Percentiles rank a stretch among this genome's conserved stretches.
phyloP scores from a whole-genome alignment of 2,888 invertebrate genomes.

The Apotomis capreana region DNA sequence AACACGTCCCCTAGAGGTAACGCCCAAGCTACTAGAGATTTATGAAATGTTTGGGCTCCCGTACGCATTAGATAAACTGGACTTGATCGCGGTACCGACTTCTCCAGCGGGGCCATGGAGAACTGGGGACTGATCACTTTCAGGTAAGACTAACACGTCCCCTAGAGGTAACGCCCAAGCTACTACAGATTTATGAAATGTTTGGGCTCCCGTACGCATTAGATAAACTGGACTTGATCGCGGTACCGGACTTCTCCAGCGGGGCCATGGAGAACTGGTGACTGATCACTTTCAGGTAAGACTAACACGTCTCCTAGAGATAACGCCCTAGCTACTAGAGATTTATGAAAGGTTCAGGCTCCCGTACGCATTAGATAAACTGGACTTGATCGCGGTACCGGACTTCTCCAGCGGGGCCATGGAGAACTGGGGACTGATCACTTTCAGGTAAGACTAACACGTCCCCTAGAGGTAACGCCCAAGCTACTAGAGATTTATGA shows the following conservation, averaged over 20 bases:
- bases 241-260: slow-evolving; percentile 90
- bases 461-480: too few species aligned
- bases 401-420: slow-evolving; percentile 91
- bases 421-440: slow-evolving; percentile 89
- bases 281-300: slow-evolving; percentile 84
- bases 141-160: slow-evolving; percentile 62
- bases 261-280: slow-evolving; percentile 93
- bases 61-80: slow-evolving; percentile 85
- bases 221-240: slow-evolving; percentile 88
- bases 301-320: slow-evolving; percentile 42
- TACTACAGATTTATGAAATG: too few species aligned
- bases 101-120: slow-evolving; percentile 90
- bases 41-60: slow-evolving; percentile 61
- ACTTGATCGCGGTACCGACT: slow-evolving; percentile 90
- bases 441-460: slow-evolving; percentile 75
- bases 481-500: too few species aligned
- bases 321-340: slow-evolving; percentile 82
- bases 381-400: slow-evolving; percentile 90
- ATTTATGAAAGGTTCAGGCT: slow-evolving; percentile 85
- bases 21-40: too few species aligned
- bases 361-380: slow-evolving; percentile 84
- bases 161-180: too few species aligned
- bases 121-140: slow-evolving; percentile 89
- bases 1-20: too few species aligned
- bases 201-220: slow-evolving; percentile 83